phyloP scores from a whole-genome alignment of 2,888 invertebrate genomes.

The Drosophila bunnanda region DNA sequence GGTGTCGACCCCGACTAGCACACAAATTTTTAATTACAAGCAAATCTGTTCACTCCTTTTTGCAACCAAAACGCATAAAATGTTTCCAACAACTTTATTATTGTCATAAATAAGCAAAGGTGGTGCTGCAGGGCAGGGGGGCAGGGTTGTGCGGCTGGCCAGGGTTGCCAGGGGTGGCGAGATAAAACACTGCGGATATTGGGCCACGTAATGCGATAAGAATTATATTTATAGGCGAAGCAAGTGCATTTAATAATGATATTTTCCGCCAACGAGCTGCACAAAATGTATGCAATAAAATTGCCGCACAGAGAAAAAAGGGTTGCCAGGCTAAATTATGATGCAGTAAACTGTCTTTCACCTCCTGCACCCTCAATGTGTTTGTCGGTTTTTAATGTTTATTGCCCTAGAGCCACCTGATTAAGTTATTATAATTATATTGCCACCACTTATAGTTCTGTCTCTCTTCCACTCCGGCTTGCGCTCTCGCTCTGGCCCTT shows the following conservation, averaged over 20 bases:
- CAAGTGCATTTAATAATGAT: slow-evolving; percentile 54
- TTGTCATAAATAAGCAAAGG: slow-evolving; percentile 44
- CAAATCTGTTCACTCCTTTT: slow-evolving; percentile 43
- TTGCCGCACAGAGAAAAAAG: background rate
- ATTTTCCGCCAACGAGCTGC: slow-evolving; percentile 41
- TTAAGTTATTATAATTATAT: slow-evolving; percentile 55
- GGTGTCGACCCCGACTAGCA: slow-evolving; percentile 7
- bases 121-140: slow-evolving; percentile 8
- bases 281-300: slow-evolving; percentile 40
- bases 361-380: background rate
- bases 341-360: slow-evolving; percentile 38
- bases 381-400: slow-evolving; percentile 42
- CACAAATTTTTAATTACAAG: slow-evolving; percentile 41
- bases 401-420: slow-evolving; percentile 50
- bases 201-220: slow-evolving; percentile 43
- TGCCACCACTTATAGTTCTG: background rate
- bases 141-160: too few species aligned
- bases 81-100: slow-evolving; percentile 46
- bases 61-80: slow-evolving; percentile 32
- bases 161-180: slow-evolving; percentile 27
- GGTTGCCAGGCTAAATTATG: slow-evolving; percentile 46
- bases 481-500: slow-evolving; percentile 2
- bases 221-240: slow-evolving; percentile 48
- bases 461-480: background rate
- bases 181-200: slow-evolving; percentile 41